These are phyloP conservation scores for Ctenosaura bakeri DNA, from an alignment of 2,797 vertebrate species.

Conservation along the genomic window DNA sequence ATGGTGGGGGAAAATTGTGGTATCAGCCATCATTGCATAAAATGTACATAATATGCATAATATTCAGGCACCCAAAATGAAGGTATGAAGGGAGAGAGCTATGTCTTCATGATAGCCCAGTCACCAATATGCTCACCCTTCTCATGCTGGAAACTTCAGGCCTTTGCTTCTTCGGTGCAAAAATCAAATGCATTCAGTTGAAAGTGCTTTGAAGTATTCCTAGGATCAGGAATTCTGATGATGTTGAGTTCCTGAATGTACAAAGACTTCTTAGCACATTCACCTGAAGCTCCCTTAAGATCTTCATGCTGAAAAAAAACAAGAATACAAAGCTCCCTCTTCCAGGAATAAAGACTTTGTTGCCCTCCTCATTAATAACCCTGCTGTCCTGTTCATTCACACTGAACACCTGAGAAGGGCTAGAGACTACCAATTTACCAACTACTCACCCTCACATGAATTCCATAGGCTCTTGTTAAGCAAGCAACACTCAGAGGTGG, in stretches of 20 bases:
- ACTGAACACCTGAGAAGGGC: not conserved
- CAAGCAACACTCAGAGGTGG: no score
- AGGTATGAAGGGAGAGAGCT: not conserved
- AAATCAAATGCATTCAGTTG: not conserved
- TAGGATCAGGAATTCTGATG: not conserved
- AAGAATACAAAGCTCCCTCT: no score
- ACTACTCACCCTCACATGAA: no score
- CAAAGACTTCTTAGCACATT: not conserved
- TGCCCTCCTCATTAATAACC: not conserved
- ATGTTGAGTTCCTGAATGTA: not conserved
- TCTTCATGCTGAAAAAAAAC: not conserved
- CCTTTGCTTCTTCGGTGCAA: not conserved
- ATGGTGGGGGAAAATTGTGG: not conserved
- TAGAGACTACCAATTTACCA: no score
- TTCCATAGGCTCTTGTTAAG: no score
- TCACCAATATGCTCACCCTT: not conserved
- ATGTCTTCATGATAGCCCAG: not conserved
- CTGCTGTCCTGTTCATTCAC: not conserved
- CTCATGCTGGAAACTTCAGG: not conserved
- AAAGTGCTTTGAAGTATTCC: not conserved
- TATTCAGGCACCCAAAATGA: no score
- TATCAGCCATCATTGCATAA: not conserved
- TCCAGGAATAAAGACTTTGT: not conserved
- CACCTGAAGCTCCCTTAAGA: not conserved
- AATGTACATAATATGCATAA: no score